Conservation (phyloP, 2,888 invertebrate genomes). For the Oscheius onirici region DNA sequence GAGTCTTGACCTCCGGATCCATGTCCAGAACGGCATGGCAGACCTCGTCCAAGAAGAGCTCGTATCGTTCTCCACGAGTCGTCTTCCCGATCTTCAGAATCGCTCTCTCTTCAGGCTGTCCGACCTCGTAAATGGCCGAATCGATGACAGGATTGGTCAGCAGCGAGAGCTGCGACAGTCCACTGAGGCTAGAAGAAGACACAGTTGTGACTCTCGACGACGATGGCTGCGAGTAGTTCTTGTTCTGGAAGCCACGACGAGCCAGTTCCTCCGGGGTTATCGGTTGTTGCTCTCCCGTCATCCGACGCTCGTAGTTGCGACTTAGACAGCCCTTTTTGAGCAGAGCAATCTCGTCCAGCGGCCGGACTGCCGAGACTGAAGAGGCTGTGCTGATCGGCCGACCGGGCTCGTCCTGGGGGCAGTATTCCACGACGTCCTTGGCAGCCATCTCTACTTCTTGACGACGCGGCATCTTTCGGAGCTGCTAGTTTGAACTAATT, state of each 20-base stretch:
- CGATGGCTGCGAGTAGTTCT: neutral
- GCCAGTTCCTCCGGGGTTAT: neutral
- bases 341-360: conserved; percentile 7
- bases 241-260: neutral
- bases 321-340: conserved; percentile 3
- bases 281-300: neutral
- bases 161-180: neutral
- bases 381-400: conserved; percentile 7
- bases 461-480: too few relatives aligned
- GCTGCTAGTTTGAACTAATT: too few relatives aligned
- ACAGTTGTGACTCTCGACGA: neutral
- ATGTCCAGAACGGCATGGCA: neutral
- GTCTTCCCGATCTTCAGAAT: conserved; percentile 2
- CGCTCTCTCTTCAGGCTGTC: neutral
- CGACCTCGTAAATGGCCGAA: neutral
- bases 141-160: neutral
- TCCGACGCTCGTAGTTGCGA: conserved; percentile 3
- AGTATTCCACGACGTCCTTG: too few relatives aligned
- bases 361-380: neutral
- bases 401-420: neutral
- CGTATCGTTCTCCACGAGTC: neutral
- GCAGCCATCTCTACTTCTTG: too few relatives aligned
- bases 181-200: too few relatives aligned
- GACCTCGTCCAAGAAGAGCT: neutral
- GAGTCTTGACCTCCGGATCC: neutral